Evolutionary conservation across 2,888 invertebrate genomes (phyloP).

Genomic region (Malachius bipustulatus): DNA sequence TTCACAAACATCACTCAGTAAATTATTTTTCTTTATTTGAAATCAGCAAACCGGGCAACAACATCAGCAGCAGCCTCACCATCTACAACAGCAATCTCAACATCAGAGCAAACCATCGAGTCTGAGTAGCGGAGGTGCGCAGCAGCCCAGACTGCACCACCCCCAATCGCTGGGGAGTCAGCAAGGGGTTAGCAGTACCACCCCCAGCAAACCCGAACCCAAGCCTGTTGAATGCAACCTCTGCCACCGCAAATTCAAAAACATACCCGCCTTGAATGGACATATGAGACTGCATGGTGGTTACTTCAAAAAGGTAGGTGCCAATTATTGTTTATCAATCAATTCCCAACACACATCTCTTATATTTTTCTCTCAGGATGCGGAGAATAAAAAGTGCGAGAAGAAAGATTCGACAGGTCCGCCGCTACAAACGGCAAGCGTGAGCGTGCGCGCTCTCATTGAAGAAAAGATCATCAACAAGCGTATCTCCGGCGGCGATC

Average conservation of each 20-base stretch:
- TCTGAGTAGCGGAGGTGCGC: no score
- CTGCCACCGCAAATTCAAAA: slow-evolving; percentile 93
- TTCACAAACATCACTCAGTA: no score
- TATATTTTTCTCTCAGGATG: slow-evolving; percentile 45
- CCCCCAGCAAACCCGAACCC: slow-evolving; percentile 44
- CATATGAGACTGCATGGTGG: slow-evolving; percentile 97
- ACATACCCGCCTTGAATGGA: slow-evolving; percentile 93
- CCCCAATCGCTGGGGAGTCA: no score
- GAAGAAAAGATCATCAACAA: slow-evolving; percentile 90
- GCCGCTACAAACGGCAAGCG: slow-evolving; percentile 83
- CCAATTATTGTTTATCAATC: no score
- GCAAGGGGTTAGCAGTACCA: slow-evolving; percentile 17
- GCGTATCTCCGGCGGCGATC: slow-evolving; percentile 46
- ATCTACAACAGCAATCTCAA: slow-evolving; percentile 21
- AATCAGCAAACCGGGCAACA: no score
- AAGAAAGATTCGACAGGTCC: slow-evolving; percentile 75
- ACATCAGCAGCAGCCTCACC: slow-evolving; percentile 22
- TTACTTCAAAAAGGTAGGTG: slow-evolving; percentile 87
- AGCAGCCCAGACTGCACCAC: no score
- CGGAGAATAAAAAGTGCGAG: slow-evolving; percentile 74
- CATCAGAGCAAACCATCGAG: no score
- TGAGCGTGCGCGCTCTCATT: slow-evolving; percentile 79
- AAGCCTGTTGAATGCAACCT: slow-evolving; percentile 92
- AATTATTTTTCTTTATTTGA: no score
- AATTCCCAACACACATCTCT: no score